Percentiles rank a stretch among this genome's conserved stretches.
Conservation (phyloP, 2,113 vertebrate species). For the Tenebrosternarchus preto region DNA sequence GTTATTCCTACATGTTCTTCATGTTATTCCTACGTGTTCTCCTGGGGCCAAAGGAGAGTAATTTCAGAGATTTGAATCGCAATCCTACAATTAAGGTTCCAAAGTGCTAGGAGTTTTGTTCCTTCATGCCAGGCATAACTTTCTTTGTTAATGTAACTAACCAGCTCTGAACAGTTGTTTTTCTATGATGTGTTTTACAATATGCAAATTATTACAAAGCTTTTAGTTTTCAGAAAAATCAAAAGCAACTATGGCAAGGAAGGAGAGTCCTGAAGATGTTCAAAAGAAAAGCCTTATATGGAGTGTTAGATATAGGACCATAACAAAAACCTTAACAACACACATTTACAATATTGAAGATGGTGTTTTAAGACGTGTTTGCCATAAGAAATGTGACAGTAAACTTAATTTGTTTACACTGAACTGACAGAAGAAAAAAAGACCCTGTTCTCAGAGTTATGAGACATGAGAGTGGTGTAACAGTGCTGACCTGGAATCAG, state of each 20-base stretch:
- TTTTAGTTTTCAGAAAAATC: neutral
- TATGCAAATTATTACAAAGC: neutral
- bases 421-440: neutral
- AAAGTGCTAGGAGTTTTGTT: neutral
- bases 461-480: neutral
- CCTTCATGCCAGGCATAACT: neutral
- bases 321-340: no score
- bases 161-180: neutral
- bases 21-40: no score
- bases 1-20: no score
- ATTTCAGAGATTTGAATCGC: no score
- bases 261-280: neutral
- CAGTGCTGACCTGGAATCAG: neutral
- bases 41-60: no score
- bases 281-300: neutral
- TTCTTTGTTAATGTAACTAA: neutral
- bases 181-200: neutral
- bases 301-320: no score
- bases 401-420: no score
- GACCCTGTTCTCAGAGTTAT: neutral
- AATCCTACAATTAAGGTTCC: neutral
- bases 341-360: no score
- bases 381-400: no score
- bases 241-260: neutral
- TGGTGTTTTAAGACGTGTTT: no score